A percentile compares a stretch with the other conserved stretches of the same genome.
Evolutionary conservation across 1,140 invertebrate species (phyloP).

Genomic region (Periplaneta americana): DNA sequence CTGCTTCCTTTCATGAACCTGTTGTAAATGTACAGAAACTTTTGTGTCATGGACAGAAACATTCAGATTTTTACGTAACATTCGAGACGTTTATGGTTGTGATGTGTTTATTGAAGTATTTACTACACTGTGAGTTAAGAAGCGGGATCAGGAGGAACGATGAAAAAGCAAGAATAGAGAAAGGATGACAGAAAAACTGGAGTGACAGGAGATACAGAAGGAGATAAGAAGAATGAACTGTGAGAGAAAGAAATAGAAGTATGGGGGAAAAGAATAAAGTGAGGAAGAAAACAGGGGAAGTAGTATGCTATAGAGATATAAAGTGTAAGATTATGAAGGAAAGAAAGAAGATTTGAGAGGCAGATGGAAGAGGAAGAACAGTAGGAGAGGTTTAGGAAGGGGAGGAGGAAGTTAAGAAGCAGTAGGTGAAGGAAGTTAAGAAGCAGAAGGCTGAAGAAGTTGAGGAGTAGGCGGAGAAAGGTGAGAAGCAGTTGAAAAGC

Average conservation of each 20-base stretch:
- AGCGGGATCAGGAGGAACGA: too few relatives aligned
- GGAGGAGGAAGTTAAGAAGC: too few relatives aligned
- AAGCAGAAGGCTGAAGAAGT: too few relatives aligned
- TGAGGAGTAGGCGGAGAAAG: background rate
- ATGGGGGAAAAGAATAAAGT: background rate
- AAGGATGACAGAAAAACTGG: background rate
- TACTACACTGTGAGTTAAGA: background rate
- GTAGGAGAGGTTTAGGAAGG: background rate
- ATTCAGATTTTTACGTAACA: too few relatives aligned
- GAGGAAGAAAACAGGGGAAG: background rate
- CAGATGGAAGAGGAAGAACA: background rate
- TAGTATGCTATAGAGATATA: background rate
- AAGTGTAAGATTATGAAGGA: too few relatives aligned
- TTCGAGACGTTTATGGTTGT: too few relatives aligned
- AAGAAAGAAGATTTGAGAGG: background rate
- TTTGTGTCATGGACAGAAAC: too few relatives aligned
- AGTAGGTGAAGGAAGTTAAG: too few relatives aligned
- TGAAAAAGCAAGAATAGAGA: too few relatives aligned
- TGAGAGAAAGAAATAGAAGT: background rate
- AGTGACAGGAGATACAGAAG: background rate
- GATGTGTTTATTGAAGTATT: too few relatives aligned
- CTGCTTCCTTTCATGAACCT: too few relatives aligned
- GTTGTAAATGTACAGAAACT: too few relatives aligned
- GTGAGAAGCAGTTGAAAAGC: background rate
- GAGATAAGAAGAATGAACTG: background rate